Evolutionary conservation across 2,797 vertebrate species (phyloP), one percentile per base, ranked within the genome.

Genomic region (Notolabrus celidotus): DNA sequence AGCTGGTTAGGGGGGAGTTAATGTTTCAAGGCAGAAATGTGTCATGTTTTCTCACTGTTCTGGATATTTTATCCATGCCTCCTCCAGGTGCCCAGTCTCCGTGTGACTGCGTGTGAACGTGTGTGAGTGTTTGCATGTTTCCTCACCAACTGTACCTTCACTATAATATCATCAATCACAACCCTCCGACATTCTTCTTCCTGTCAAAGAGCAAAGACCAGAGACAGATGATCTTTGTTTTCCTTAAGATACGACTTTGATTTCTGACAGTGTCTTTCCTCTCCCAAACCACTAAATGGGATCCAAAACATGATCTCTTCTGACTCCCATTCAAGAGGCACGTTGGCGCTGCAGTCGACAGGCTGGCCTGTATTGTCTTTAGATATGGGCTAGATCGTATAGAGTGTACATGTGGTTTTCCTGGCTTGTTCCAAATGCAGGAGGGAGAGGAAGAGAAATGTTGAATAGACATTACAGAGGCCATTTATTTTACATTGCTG

Each of bases 141-240:
- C 65, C 53, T 72, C 62, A 71, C 75, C 79, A 51, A 60, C 70
- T 77, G 59, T 53, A 56, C 49, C 64, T 74, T 79, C 43, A 7
- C 72, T 56, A 60, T 77, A 43, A 66, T 86, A 86, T 86, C 78
- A 91, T 89, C 74, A 85, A 85, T 89, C 82, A 87, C 51, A 73
- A 67, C 38, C 33, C 67, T 80, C 50, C 65, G 67, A 86, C 64
- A 43, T 74, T 81, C 43, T 78, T 68, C 57, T 45, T 62, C 73
- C 62, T 50, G 69, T 87, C 73, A 79, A 67, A 50, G 45, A 57
- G 38, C 61, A 67, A 79, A 76, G 73, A 82, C 54, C 61, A 67
- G 79, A 76, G 73, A 82, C 54, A 78, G 71, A 83, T 46, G 79
- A 88, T 83, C 73, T 82, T 77, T 84, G 76, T 84, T 80, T 87